phyloP scores from a whole-genome alignment of 2,888 invertebrate genomes.

The Endomychus coccineus region DNA sequence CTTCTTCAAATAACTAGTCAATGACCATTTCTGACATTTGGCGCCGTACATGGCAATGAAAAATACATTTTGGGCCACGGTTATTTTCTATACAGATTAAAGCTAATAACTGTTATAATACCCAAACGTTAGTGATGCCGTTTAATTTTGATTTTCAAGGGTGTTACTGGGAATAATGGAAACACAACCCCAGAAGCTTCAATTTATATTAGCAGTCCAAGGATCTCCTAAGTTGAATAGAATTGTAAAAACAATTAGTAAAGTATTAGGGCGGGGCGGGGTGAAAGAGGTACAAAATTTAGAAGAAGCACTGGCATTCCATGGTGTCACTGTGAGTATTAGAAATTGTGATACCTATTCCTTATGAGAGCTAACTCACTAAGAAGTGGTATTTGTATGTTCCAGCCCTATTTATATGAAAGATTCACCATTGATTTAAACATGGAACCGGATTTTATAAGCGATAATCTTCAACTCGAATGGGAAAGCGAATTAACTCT shows the following conservation, averaged over 20 bases:
- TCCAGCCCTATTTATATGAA: constrained; percentile 51
- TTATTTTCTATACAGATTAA: too few relatives aligned
- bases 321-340: constrained; percentile 43
- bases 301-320: constrained; percentile 53
- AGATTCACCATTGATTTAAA: constrained; percentile 50
- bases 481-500: constrained; percentile 52
- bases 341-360: not conserved
- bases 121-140: too few relatives aligned
- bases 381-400: constrained; percentile 53
- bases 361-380: not conserved
- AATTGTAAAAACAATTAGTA: constrained; percentile 54
- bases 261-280: constrained; percentile 48
- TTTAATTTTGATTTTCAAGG: constrained; percentile 25
- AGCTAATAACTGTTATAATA: too few relatives aligned
- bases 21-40: too few relatives aligned
- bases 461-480: constrained; percentile 44
- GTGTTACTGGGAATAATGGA: constrained; percentile 36
- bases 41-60: too few relatives aligned
- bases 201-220: constrained; percentile 59
- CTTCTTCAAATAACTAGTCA: too few relatives aligned
- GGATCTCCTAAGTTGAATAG: constrained; percentile 47
- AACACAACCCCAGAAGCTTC: constrained; percentile 49
- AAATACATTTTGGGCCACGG: too few relatives aligned
- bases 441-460: constrained; percentile 53
- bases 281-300: constrained; percentile 46